Evolutionary conservation across 1,140 invertebrate species (phyloP).

Genomic region (Megathymus violae): DNA sequence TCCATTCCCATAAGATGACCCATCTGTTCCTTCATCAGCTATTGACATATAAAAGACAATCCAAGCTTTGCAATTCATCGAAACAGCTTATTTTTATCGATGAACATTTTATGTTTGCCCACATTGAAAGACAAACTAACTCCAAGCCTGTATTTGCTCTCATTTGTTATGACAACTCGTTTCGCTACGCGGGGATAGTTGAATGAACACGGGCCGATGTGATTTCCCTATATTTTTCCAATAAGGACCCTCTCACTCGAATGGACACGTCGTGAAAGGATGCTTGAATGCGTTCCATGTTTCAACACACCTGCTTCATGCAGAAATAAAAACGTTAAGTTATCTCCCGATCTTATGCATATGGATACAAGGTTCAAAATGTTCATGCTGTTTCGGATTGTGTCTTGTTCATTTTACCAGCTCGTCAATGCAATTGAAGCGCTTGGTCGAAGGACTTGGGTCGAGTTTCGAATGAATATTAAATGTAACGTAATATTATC

Average conservation of each 20-base stretch:
- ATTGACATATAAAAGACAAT: too few species aligned
- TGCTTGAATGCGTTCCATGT: conserved; percentile 42
- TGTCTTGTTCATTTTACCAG: conserved; percentile 8
- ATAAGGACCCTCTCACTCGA: conserved; percentile 44
- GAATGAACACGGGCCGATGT: conserved; percentile 38
- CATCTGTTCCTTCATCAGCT: too few species aligned
- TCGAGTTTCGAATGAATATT: conserved; percentile 10
- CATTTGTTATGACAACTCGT: conserved; percentile 30
- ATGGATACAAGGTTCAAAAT: conserved; percentile 4
- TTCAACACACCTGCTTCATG: conserved; percentile 42
- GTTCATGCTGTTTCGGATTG: background rate
- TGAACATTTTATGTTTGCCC: conserved; percentile 24
- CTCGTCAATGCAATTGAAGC: conserved; percentile 9
- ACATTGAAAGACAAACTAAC: conserved; percentile 23
- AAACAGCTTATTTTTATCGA: conserved; percentile 16
- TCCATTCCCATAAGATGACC: too few species aligned
- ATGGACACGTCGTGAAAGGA: conserved; percentile 38
- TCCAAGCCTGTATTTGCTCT: conserved; percentile 5
- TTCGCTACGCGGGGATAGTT: conserved; percentile 13
- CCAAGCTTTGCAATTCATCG: background rate
- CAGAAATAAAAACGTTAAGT: background rate
- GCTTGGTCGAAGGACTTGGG: conserved; percentile 10
- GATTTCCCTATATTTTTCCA: conserved; percentile 52
- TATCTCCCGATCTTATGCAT: background rate
- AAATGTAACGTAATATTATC: conserved; percentile 17